A percentile compares a stretch with the other conserved stretches of the same genome.
These are phyloP conservation scores for Anisognathus igniventris DNA, from an alignment of 2,797 vertebrate genomes.

Conservation along the genomic window DNA sequence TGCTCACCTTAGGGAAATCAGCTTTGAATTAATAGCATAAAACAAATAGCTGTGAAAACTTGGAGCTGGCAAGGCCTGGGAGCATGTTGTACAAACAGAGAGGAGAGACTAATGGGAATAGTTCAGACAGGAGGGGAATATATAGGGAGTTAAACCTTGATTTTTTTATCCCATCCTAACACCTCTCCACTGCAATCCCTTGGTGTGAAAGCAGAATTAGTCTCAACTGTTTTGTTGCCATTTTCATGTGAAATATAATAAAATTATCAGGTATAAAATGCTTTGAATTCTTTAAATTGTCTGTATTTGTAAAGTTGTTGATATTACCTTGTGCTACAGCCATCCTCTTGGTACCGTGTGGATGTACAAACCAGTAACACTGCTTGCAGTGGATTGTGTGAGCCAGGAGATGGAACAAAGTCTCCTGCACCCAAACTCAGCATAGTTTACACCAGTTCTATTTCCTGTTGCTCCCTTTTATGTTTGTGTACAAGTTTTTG, in stretches of 20 bases:
- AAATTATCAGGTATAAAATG: background rate
- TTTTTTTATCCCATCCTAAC: background rate
- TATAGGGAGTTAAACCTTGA: background rate
- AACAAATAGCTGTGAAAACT: slow-evolving; percentile 3
- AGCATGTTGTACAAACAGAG: background rate
- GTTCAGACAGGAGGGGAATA: background rate
- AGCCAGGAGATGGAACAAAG: background rate
- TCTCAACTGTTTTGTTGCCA: background rate
- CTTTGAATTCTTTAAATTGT: background rate
- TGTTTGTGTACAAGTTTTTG: background rate
- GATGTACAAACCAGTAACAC: background rate
- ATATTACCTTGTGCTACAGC: background rate
- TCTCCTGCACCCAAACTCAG: background rate
- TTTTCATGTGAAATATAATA: background rate
- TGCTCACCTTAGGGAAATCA: background rate
- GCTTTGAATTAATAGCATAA: slow-evolving; percentile 17
- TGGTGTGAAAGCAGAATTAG: background rate
- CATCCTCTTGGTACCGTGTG: background rate
- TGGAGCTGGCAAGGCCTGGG: background rate
- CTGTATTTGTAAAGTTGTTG: background rate
- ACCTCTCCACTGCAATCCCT: background rate
- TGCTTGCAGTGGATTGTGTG: background rate
- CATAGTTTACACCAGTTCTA: background rate
- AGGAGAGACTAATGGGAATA: background rate
- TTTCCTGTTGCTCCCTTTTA: background rate